Percentiles rank a stretch among this genome's conserved stretches.
phyloP scores from a whole-genome alignment of 1,140 invertebrate species.

The Ctenoplectra terminalis region DNA sequence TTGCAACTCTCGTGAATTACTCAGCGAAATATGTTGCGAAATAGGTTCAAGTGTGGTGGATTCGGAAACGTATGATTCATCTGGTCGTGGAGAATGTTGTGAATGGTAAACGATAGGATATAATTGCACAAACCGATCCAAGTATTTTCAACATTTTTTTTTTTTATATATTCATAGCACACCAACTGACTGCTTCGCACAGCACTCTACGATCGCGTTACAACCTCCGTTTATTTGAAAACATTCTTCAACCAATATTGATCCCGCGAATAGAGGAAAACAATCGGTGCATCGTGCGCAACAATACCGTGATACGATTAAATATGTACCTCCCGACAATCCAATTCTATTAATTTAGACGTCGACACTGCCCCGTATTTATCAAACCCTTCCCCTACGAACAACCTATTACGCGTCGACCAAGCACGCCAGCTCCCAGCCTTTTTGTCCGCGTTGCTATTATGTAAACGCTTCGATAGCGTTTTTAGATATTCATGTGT shows the following conservation, averaged over 20 bases:
- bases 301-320: slow-evolving; percentile 25
- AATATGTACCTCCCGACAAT: slow-evolving; percentile 18
- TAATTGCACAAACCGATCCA: background rate
- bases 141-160: background rate
- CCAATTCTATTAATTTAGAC: slow-evolving; percentile 34
- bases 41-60: background rate
- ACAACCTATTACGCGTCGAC: background rate
- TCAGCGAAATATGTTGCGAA: background rate
- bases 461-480: slow-evolving; percentile 40
- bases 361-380: background rate
- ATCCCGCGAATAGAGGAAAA: slow-evolving; percentile 10
- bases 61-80: background rate
- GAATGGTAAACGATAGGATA: background rate
- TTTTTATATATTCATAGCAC: background rate
- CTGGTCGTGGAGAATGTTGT: background rate
- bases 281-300: background rate
- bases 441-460: slow-evolving; percentile 33
- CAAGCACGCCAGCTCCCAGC: background rate
- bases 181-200: background rate
- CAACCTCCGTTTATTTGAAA: slow-evolving; percentile 14
- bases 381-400: background rate
- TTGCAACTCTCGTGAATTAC: background rate
- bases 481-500: slow-evolving; percentile 75
- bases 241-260: slow-evolving; percentile 22
- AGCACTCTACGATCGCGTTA: background rate